Base-by-base conservation (phyloP, 1,140 invertebrate genomes). In the Rhyacophila brunnea region DNA sequence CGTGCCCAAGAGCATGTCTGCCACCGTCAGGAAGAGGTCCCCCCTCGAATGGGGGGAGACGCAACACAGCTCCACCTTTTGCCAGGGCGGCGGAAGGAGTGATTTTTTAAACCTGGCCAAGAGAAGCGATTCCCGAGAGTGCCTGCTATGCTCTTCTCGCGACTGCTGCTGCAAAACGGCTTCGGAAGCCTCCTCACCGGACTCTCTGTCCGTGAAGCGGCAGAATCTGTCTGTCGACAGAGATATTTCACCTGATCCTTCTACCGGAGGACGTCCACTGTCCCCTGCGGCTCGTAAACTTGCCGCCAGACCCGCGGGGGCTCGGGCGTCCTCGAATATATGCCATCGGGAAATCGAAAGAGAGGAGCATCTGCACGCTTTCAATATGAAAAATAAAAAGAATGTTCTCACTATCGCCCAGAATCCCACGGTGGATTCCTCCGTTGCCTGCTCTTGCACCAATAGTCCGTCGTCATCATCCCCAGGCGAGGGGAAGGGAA, bases 1-100 rank as follows among this genome's bases (percentile, higher is more conserved):
- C 52, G 49, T 64, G 6, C 53, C 62, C 3, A 60, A 60, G 54
- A 64, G 62, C 28, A 44, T 42, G 54, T 64, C 62, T 7, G 49
- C 34, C 11, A 51, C 51, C 6, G 44, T 18, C n/a, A 49, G 51
- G 14, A n/a, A 18, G 18, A 47, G 47, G 18, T 51, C 52, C 11
- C 46, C 45, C 11, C 36, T 14, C 43, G 17, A 7, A 13, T 59
- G 56, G 62, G 47, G 45, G 18, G 61, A 42, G 32, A 4, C 7
- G 2, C 46, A 47, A 7, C 51, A 55, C 46, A 59, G 56, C 56
- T 38, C 17, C 15, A 55, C 56, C 11, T 55, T 50, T 17, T 51
- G 53, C 54, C 15, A 18, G 19, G 23, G 14, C 13, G 34, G 43
- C 50, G 43, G 34, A 46, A 43, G 51, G 18, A 47, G 44, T 18